These are phyloP conservation scores for Hiodon alosoides DNA, from an alignment of 2,113 vertebrate genomes.

Conservation along the genomic window DNA sequence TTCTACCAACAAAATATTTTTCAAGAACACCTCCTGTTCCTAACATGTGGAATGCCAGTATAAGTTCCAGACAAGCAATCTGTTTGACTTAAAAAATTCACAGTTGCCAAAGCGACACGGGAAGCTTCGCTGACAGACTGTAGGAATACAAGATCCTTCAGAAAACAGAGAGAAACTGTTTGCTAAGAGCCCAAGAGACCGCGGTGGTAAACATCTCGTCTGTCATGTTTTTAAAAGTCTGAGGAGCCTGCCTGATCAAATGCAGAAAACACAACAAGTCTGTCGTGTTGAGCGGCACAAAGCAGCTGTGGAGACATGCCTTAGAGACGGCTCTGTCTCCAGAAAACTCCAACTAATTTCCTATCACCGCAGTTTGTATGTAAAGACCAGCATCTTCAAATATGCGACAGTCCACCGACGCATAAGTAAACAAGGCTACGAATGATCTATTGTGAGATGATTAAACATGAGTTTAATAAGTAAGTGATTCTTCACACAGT, in stretches of 20 bases:
- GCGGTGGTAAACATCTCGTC: constrained; percentile 31
- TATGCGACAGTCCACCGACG: background rate
- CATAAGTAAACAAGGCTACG: background rate
- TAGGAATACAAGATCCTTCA: background rate
- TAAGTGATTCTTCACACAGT: background rate
- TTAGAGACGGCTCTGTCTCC: background rate
- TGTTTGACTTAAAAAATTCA: constrained; percentile 21
- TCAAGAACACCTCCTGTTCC: background rate
- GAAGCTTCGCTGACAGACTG: constrained; percentile 17
- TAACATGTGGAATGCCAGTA: background rate
- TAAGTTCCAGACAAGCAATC: background rate
- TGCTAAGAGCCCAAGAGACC: constrained; percentile 27
- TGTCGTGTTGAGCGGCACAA: background rate
- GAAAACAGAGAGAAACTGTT: constrained; percentile 26
- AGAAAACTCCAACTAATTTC: background rate
- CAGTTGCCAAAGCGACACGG: constrained; percentile 1
- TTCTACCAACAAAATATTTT: too few relatives aligned
- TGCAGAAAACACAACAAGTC: constrained; percentile 4
- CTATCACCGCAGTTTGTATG: background rate
- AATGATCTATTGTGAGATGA: background rate
- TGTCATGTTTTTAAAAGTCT: constrained; percentile 29
- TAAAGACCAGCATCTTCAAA: background rate
- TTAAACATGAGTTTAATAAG: background rate
- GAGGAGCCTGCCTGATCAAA: constrained; percentile 33
- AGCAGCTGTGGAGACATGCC: background rate